A percentile compares a stretch with the other conserved stretches of the same genome.
Conservation (phyloP, 2,888 invertebrate genomes). For the Stenotaenia linearis region DNA sequence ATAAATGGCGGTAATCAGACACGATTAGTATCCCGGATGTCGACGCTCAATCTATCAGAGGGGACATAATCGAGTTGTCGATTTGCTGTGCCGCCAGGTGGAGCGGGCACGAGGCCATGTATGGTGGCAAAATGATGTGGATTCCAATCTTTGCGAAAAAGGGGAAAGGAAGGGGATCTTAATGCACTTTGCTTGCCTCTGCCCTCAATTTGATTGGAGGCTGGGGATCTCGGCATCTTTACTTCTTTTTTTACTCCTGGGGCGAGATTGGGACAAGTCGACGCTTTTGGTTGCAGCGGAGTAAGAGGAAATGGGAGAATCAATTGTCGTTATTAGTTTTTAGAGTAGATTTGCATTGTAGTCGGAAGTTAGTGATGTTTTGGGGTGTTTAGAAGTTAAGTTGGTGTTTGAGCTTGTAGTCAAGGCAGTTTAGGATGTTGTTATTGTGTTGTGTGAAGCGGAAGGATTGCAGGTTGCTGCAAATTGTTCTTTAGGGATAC, state of each 20-base stretch:
- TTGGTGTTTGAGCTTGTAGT: too few species aligned
- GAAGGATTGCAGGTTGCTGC: too few species aligned
- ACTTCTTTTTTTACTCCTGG: not conserved
- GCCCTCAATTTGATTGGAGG: slow-evolving; percentile 10
- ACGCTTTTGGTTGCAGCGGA: not conserved
- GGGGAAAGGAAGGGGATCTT: not conserved
- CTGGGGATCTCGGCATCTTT: not conserved
- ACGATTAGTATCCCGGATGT: slow-evolving; percentile 22
- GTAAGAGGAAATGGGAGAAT: not conserved
- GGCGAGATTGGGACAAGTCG: not conserved
- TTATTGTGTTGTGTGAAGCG: too few species aligned
- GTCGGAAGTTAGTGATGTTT: too few species aligned
- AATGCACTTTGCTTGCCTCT: slow-evolving; percentile 21
- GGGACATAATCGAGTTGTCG: slow-evolving; percentile 5
- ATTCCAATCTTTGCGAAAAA: not conserved
- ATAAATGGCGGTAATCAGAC: not conserved
- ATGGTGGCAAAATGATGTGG: not conserved
- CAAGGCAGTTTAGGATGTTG: too few species aligned
- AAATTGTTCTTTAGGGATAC: too few species aligned
- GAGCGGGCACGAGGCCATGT: not conserved
- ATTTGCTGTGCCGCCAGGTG: slow-evolving; percentile 16
- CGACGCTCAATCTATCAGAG: slow-evolving; percentile 7
- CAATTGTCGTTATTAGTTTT: not conserved
- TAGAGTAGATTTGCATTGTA: too few species aligned
- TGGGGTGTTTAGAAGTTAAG: too few species aligned